Evolutionary conservation across 1,140 invertebrate genomes (phyloP).

Genomic region (Dendroctonus ponderosae): DNA sequence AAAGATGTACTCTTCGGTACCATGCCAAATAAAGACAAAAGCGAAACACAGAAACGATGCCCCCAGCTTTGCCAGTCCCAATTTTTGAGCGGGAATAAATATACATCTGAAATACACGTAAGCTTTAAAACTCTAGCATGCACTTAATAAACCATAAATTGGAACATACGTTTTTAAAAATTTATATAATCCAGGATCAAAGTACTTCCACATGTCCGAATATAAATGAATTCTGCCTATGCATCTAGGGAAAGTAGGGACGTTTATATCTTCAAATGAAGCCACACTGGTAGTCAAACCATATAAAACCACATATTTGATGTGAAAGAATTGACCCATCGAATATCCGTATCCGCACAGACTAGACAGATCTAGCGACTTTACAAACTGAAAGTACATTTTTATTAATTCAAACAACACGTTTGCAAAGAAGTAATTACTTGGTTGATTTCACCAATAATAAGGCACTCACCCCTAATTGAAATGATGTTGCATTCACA

Average conservation of each 20-base stretch:
- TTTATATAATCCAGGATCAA: constrained; percentile 86
- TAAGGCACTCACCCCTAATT: too few relatives aligned
- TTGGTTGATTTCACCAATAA: too few relatives aligned
- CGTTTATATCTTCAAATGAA: constrained; percentile 71
- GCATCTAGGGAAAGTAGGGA: constrained; percentile 81
- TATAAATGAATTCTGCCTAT: constrained; percentile 87
- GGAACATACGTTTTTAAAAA: constrained; percentile 74
- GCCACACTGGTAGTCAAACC: constrained; percentile 74
- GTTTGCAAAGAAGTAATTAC: too few relatives aligned
- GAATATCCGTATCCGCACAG: constrained; percentile 82
- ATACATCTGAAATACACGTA: constrained; percentile 67
- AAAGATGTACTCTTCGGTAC: constrained; percentile 71
- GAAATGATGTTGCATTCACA: constrained; percentile 59
- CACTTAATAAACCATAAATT: constrained; percentile 9
- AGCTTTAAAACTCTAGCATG: constrained; percentile 1
- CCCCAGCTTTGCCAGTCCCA: constrained; percentile 60
- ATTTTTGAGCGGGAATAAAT: constrained; percentile 68
- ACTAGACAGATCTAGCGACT: constrained; percentile 61
- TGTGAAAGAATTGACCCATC: constrained; percentile 85
- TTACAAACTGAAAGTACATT: constrained; percentile 48
- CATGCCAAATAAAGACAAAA: constrained; percentile 92
- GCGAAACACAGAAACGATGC: constrained; percentile 77
- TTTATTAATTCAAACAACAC: too few relatives aligned
- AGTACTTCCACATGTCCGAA: constrained; percentile 95
- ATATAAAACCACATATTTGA: constrained; percentile 88